Evolutionary conservation across 2,888 invertebrate genomes (phyloP), one percentile per base, ranked within the genome.

Genomic region (Amphipoea lucens): DNA sequence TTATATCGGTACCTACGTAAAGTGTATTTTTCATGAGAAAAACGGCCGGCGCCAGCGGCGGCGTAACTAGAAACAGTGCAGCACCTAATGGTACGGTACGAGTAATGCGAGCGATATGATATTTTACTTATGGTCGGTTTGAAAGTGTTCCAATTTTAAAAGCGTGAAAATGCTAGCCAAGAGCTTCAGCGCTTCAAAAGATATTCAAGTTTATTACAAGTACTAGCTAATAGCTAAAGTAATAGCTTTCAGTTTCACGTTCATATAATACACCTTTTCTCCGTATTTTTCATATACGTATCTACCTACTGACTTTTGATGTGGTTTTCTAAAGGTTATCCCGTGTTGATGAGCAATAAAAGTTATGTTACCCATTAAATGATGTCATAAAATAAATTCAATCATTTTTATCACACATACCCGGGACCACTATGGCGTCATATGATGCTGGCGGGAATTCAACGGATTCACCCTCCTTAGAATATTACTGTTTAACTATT

Each of bases 101-200:
- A 82, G 51, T 66, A 82, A 63, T 69, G 48, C 40, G 42, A 78
- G 12, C 17, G 29, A 65, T 66, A 51, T 45, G 2, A 62, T 63
- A 72, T 69, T 76, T 63, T 57, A 75, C 57, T 23, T 72, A n/a
- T 45, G 48, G n/a, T 72, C 12, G 23, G 17, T 68, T 67, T 83
- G 48, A 72, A 83, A 76, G 40, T 65, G 40, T 51, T 72, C 17
- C 54, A 63, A 78, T 78, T 82, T 63, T 57, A 72, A 68, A 71
- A 83, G 62, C 54, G 29, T 54, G 67, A 40, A 57, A 57, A 76
- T 68, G 12, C 48, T 20, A 57, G 40, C 17, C 4, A 36, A 62
- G 14, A 12, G 20, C 45, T 68, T 48, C 6, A 69, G 68, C 17
- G 20, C 36, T 72, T 63, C 14, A 72, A 76, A 76, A 65, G 23